phyloP scores from a whole-genome alignment of 2,113 vertebrate genomes.

The Perognathus longimembris region DNA sequence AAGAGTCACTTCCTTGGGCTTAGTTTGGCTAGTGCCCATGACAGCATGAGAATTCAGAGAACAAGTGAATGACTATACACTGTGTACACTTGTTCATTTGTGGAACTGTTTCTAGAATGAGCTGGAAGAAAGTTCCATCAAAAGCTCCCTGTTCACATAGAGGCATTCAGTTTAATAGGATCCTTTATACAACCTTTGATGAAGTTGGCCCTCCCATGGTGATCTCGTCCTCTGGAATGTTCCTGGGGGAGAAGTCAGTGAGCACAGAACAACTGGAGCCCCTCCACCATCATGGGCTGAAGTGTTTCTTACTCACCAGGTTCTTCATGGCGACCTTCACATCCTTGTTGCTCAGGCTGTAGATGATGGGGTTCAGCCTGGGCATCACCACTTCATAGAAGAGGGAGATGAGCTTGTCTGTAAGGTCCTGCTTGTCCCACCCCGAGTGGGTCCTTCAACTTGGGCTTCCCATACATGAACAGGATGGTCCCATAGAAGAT shows the following conservation, averaged over 20 bases:
- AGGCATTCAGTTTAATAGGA: neutral
- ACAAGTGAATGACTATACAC: neutral
- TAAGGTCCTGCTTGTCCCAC: too few relatives aligned
- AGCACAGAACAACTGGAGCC: neutral
- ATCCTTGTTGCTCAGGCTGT: constrained; percentile 43
- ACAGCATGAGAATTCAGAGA: neutral
- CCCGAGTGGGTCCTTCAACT: neutral
- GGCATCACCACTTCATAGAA: constrained; percentile 59
- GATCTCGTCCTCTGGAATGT: neutral
- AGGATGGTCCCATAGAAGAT: constrained; percentile 59
- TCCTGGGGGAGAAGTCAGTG: neutral
- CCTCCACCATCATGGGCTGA: neutral
- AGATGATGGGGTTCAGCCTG: constrained; percentile 64
- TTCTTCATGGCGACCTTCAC: constrained; percentile 1
- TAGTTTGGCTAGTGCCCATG: neutral
- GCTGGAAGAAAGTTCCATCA: neutral
- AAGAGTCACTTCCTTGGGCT: neutral
- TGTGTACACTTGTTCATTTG: neutral
- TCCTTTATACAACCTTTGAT: neutral
- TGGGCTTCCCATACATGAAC: constrained; percentile 71
- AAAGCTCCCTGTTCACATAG: neutral
- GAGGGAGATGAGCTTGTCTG: constrained; percentile 61
- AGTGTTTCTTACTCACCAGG: neutral
- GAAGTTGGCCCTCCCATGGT: neutral
- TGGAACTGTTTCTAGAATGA: neutral